Evolutionary conservation across 1,140 invertebrate species (phyloP).

Genomic region (Gyrodactylus bullatarudis): DNA sequence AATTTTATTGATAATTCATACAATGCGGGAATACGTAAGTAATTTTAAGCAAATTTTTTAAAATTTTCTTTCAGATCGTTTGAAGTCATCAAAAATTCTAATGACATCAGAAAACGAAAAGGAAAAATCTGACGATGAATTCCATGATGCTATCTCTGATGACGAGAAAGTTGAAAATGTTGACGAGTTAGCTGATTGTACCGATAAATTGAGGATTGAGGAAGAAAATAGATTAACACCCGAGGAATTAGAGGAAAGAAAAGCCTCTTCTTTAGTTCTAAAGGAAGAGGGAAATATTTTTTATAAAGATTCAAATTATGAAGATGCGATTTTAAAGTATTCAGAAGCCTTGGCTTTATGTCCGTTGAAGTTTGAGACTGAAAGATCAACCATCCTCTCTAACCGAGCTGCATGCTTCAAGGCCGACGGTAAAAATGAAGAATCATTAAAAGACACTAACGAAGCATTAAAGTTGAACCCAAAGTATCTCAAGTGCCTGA

Average conservation of each 20-base stretch:
- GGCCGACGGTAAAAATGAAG: neutral
- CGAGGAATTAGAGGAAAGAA: neutral
- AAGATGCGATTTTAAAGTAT: neutral
- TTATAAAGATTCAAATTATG: neutral
- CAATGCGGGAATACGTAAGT: neutral
- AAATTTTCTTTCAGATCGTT: too few relatives aligned
- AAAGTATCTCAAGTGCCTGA: neutral
- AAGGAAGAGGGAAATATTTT: neutral
- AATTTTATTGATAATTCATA: neutral
- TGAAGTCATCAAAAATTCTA: neutral
- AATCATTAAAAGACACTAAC: neutral
- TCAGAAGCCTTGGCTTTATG: neutral
- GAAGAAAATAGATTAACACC: neutral
- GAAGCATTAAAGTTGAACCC: neutral
- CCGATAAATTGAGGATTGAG: neutral
- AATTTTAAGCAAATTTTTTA: neutral
- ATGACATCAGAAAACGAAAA: neutral
- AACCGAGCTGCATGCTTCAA: neutral
- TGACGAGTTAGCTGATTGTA: neutral
- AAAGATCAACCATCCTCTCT: neutral
- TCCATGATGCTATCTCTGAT: neutral
- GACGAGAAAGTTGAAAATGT: neutral
- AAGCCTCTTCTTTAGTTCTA: neutral
- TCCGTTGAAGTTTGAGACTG: neutral
- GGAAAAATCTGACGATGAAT: neutral